phyloP scores from a whole-genome alignment of 2,888 invertebrate genomes.

The Plagodis pulveraria region DNA sequence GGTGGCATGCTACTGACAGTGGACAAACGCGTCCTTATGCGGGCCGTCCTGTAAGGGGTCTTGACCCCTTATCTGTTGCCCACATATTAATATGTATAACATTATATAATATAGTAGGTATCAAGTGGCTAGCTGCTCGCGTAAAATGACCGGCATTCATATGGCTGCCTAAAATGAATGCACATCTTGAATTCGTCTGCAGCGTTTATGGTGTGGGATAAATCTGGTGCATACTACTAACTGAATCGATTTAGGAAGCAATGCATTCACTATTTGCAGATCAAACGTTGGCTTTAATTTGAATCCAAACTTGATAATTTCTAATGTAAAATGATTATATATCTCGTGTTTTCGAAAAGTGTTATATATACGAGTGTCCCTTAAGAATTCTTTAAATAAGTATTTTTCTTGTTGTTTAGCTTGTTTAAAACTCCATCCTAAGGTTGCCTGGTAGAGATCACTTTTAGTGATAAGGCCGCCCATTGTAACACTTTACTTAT shows the following conservation, averaged over 20 bases:
- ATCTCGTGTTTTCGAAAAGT: too few relatives aligned
- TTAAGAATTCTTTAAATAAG: too few relatives aligned
- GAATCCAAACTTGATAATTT: constrained; percentile 1
- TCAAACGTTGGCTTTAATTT: constrained; percentile 16
- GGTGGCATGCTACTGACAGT: constrained; percentile 29
- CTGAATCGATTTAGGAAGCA: constrained; percentile 26
- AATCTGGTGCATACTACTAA: constrained; percentile 6
- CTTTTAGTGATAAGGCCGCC: too few relatives aligned
- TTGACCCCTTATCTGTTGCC: constrained; percentile 69
- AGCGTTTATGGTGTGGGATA: constrained; percentile 14
- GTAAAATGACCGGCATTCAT: constrained; percentile 60
- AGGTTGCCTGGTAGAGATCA: too few relatives aligned
- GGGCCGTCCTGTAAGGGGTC: constrained; percentile 63
- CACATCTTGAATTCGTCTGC: constrained; percentile 36
- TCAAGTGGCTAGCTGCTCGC: constrained; percentile 57
- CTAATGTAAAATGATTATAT: too few relatives aligned
- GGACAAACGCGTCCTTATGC: constrained; percentile 68
- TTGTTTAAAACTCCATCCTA: too few relatives aligned
- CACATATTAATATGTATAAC: background rate
- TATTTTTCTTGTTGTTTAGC: too few relatives aligned
- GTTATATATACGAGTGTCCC: too few relatives aligned
- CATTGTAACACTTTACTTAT: too few relatives aligned
- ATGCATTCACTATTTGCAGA: constrained; percentile 16
- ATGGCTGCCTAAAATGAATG: constrained; percentile 28
- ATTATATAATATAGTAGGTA: constrained; percentile 28